Evolutionary conservation across 2,888 invertebrate species (phyloP).

Genomic region (Adineta ricciae): DNA sequence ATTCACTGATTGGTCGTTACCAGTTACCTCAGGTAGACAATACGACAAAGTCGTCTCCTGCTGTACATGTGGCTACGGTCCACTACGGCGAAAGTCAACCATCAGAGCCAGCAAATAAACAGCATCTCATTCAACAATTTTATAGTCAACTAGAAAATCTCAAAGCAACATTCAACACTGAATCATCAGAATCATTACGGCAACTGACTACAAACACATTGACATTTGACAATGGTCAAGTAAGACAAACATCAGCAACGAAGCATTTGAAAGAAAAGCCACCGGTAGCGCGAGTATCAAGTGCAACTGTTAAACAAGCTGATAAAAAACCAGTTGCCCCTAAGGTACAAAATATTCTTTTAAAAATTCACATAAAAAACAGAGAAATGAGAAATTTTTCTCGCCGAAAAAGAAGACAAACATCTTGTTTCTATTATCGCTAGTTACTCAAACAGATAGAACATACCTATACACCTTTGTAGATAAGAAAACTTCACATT

Average conservation of each 20-base stretch:
- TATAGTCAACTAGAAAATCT: neutral
- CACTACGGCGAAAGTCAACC: neutral
- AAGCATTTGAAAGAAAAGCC: neutral
- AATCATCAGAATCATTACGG: neutral
- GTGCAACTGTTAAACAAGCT: neutral
- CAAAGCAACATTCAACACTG: neutral
- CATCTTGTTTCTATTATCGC: neutral
- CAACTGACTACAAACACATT: neutral
- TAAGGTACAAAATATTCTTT: neutral
- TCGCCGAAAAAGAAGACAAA: too few relatives aligned
- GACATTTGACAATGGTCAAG: neutral
- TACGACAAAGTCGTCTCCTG: neutral
- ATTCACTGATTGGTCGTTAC: neutral
- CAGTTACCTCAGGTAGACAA: neutral
- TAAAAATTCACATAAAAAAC: too few relatives aligned
- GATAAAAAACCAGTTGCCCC: neutral
- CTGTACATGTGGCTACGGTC: neutral
- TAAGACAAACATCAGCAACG: neutral
- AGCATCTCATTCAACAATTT: neutral
- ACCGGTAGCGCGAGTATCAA: neutral
- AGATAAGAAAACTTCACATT: neutral
- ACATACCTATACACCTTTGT: neutral
- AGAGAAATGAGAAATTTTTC: too few relatives aligned
- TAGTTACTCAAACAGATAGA: neutral
- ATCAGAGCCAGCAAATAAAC: neutral